Evolutionary conservation across 2,888 invertebrate genomes (phyloP), one percentile per base, ranked within the genome.

Genomic region (Acronicta leporina): DNA sequence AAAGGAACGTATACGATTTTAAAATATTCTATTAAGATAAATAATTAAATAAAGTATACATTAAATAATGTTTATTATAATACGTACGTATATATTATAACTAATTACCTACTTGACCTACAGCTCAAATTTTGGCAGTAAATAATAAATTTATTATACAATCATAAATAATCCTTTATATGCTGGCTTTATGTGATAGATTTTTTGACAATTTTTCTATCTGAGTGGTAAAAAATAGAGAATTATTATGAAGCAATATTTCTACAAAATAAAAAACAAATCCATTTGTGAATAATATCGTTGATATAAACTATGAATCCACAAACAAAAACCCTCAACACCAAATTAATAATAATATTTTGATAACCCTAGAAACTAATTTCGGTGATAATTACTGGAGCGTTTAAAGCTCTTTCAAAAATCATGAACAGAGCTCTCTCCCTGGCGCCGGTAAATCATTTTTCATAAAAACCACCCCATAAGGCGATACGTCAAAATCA

Each of bases 401-500:
- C 53, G 50, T 68, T 82, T 65, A 68, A 75, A 73, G 71, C 63
- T 73, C 75, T 83, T 85, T 83, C 69, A 79, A 81, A 83, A 81
- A 82, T 78, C 82, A 85, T 81, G 80, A 85, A 73, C 79, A 80
- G 68, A 71, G 63, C 57, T 77, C 44, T 77, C 47, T 45, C 45
- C 56, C 40, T 79, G 76, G 78, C 73, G 73, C 75, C 73, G 75
- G 73, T 77, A 77, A 83, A 86, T 85, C 83, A 91, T 91, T 88
- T 90, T 90, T 91, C 89, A 89, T 68, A 70, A 63, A 69, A 75
- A 81, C 81, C 77, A 74, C 82, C 81, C 86, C 82, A 84, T 82
- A 87, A 87, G 88, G 82, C 88, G 87, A 90, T 90, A 89, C 88
- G 90, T 92, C 92, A 91, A 90, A 91, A 91, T 91, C 91, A 91